Evolutionary conservation across 2,888 invertebrate genomes (phyloP), one percentile per base, ranked within the genome.

Genomic region (Omphaloscelis lunosa): DNA sequence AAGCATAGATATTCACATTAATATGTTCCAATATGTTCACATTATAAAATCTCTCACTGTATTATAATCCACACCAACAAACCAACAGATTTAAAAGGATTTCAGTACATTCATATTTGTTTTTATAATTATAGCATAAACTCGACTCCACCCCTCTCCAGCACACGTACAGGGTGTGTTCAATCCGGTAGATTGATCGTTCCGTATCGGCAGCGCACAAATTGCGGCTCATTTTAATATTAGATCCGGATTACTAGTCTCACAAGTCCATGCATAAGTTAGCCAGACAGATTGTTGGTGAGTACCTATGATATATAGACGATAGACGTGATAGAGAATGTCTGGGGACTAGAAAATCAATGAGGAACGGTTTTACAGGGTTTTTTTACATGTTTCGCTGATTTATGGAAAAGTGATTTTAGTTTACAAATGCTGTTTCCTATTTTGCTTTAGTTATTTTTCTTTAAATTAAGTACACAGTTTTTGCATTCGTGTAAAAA

Each of bases 201-300:
- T 90, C 89, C 80, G 79, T 93, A 93, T 93, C 92, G 93, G 89
- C 91, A 87, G 90, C 91, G 92, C 93, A 93, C 95, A 95, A 95
- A 95, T 95, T 95, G 94, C 92, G 88, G 87, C 91, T 94, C 93
- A 94, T 94, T 95, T 95, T 91, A 94, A 95, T 95, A 95, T 94
- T 93, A 92, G 88, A 93, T 90, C 90, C 89, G 88, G 89, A 90
- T 90, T 87, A 86, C 84, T 85, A 85, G 75, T 77, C 56, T 83
- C 79, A 88, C 89, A 80, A 86, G 77, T 76, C 77, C 65, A 80
- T 83, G 76, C 77, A 80, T 86, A 84, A 87, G 79, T 82, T 67
- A 80, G n/a, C 62, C 8, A 72, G 77, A 87, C 79, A 67, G 66
- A 82, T 83, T 71, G 67, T 39, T 61, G 63, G 59, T 65, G 72